Percentiles rank a stretch among this genome's conserved stretches.
Evolutionary conservation across 2,888 invertebrate genomes (phyloP).

Genomic region (Netelia inedita): DNA sequence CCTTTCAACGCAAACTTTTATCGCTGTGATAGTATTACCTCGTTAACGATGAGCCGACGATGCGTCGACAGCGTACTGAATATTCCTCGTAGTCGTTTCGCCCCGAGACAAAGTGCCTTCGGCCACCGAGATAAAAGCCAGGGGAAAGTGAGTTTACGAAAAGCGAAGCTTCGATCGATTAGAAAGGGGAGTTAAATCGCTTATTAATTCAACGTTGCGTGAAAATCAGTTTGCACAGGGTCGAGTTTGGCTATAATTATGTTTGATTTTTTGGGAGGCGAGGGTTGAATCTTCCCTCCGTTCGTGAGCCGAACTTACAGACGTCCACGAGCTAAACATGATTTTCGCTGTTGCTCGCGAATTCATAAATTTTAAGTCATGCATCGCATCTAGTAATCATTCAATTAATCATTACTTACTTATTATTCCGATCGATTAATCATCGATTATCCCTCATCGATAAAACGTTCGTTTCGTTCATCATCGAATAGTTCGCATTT

Average conservation of each 20-base stretch:
- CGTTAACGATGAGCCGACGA: slow-evolving; percentile 42
- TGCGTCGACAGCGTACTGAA: slow-evolving; percentile 24
- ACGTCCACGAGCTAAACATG: too few relatives aligned
- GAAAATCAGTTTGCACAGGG: slow-evolving; percentile 20
- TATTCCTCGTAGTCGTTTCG: slow-evolving; percentile 19
- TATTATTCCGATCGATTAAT: too few relatives aligned
- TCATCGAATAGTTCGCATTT: too few relatives aligned
- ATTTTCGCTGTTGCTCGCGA: too few relatives aligned
- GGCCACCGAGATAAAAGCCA: slow-evolving; percentile 23
- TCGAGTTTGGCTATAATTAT: slow-evolving; percentile 30
- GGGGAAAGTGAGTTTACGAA: slow-evolving; percentile 54
- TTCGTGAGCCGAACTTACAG: too few relatives aligned
- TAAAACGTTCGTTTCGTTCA: too few relatives aligned
- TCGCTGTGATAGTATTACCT: slow-evolving; percentile 23
- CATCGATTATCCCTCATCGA: too few relatives aligned
- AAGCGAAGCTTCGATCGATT: slow-evolving; percentile 43
- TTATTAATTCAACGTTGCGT: slow-evolving; percentile 20
- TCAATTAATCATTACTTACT: neutral
- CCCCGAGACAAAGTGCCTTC: neutral
- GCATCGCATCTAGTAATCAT: neutral
- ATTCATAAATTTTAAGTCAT: too few relatives aligned
- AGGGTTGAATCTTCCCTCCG: too few relatives aligned
- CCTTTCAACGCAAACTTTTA: slow-evolving; percentile 27
- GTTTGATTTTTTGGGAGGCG: neutral
- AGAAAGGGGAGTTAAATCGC: slow-evolving; percentile 38